Base-by-base conservation (phyloP, 2,113 vertebrate genomes). In the Neomonachus schauinslandi region DNA sequence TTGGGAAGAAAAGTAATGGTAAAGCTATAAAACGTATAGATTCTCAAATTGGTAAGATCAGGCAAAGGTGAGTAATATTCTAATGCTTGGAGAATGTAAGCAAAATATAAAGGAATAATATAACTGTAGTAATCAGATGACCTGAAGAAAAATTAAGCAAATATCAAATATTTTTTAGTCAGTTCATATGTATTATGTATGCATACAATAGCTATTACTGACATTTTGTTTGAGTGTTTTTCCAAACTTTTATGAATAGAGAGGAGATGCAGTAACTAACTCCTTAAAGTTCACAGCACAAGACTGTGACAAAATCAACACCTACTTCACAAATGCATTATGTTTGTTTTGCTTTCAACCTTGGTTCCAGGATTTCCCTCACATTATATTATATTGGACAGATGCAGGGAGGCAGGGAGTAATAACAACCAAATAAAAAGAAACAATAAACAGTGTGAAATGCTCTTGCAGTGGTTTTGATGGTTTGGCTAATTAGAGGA, bases 401-500 rank as follows among this genome's bases (percentile, higher is more conserved):
- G 72, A 63, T 85, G 26, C n/a, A 93, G 89, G 46, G 33, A 93
- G 2, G 13, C 63, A 77, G 46, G 33, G 12, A 81, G 65, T 85
- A 85, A 88, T 86, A 83, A 76, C 15, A 74, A 61, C 2, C 16
- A 81, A 88, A 93, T 72, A 33, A 91, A 82, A 76, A 72, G 16
- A 71, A 79, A 71, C 21, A 57, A n/a, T 71, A 83, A 95, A 88
- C 15, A 91, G 12, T 51, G 28, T 71, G 12, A 77, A 94, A 79
- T 11, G 7, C 49, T 53, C 39, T 82, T 89, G 28, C 49, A 79
- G 16, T 72, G 24, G 36, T 89, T 97, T 91, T 19, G 83, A 24
- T 69, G 72, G 13, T 59, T 91, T 96, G 57, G 31, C 46, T 95
- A 95, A 83, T 89, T 39, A 71, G 39, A 97, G 22, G 93, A 91